Conservation (phyloP, 2,113 vertebrate genomes). For the Ceyx melanurus region DNA sequence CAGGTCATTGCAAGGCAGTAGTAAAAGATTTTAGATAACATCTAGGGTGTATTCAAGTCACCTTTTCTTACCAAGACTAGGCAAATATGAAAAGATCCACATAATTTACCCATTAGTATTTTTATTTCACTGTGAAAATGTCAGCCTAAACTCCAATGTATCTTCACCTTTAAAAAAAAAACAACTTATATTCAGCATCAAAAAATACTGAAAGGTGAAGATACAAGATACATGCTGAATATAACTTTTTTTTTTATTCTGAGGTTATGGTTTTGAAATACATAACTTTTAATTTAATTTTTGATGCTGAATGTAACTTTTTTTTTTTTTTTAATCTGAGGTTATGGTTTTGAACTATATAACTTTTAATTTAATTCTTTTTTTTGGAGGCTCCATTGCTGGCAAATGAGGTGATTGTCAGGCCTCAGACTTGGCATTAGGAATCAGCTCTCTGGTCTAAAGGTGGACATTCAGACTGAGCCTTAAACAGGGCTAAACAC, state of each 20-base stretch:
- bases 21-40: not conserved
- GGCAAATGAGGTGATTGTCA: not conserved
- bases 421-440: not conserved
- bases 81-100: not conserved
- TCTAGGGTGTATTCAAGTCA: not conserved
- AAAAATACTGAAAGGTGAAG: no score
- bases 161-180: not conserved
- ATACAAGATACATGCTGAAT: no score
- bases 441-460: not conserved
- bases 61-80: not conserved
- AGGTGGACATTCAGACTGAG: not conserved
- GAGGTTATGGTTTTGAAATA: not conserved
- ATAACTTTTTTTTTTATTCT: not conserved
- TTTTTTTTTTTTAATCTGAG: not conserved
- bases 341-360: not conserved
- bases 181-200: no score
- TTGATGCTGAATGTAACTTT: no score
- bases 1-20: not conserved
- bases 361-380: not conserved
- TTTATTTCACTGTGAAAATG: not conserved
- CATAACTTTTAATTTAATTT: not conserved
- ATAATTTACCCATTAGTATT: not conserved
- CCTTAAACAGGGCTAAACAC: not conserved
- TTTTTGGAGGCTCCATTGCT: no score
- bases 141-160: not conserved